These are phyloP conservation scores for Orthosia incerta DNA, from an alignment of 2,888 invertebrate genomes.

Conservation along the genomic window DNA sequence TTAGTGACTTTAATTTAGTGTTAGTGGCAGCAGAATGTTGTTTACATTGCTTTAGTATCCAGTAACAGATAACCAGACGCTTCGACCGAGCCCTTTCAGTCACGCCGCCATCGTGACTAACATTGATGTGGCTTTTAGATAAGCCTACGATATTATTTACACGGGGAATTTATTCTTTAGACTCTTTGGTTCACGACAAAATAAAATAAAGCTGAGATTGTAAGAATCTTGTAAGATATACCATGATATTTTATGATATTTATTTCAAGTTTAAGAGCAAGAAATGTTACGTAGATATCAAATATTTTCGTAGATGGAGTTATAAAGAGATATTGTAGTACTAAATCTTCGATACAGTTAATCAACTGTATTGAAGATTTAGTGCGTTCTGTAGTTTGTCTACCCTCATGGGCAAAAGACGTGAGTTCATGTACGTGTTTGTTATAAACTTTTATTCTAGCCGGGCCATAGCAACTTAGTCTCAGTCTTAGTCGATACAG, in stretches of 20 bases:
- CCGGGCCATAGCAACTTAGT: no score
- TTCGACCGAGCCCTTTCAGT: conserved; percentile 78
- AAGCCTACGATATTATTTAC: conserved; percentile 83
- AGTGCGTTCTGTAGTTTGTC: no score
- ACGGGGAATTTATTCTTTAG: conserved; percentile 73
- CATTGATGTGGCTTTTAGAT: conserved; percentile 83
- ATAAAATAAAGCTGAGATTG: conserved; percentile 67
- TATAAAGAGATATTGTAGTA: conserved; percentile 6
- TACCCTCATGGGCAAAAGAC: no score
- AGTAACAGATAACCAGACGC: conserved; percentile 77
- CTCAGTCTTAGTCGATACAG: no score
- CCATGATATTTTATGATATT: conserved; percentile 39
- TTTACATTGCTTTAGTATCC: conserved; percentile 66
- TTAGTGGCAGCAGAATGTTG: conserved; percentile 31
- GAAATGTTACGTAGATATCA: conserved; percentile 34
- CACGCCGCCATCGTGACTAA: conserved; percentile 85
- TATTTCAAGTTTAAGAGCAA: conserved; percentile 41
- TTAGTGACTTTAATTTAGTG: conserved; percentile 24
- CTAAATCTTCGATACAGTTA: conserved; percentile 1
- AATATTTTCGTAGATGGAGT: conserved; percentile 25
- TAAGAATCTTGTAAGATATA: conserved; percentile 66
- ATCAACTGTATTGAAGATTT: no score
- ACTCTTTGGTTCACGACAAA: conserved; percentile 60
- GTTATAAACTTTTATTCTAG: no score
- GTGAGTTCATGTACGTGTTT: no score